Evolutionary conservation across 30 jellyfish, hydroid and myxozoan species (phyloP).

Genomic region (Pelagia noctiluca): DNA sequence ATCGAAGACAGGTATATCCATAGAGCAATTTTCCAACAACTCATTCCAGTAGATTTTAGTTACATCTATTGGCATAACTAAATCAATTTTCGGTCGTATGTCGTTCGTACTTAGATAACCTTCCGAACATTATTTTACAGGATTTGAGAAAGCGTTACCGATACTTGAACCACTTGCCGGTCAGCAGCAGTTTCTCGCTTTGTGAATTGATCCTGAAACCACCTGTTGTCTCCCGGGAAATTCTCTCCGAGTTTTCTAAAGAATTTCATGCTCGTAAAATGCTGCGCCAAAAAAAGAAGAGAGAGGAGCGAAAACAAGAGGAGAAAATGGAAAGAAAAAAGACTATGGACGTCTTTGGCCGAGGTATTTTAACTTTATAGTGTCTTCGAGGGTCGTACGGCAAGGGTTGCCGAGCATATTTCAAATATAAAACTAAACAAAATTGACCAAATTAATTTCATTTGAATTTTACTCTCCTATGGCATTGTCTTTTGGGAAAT

Average conservation of each 20-base stretch:
- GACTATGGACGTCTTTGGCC: constrained; percentile 60
- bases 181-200: constrained; percentile 82
- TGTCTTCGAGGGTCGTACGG: too few species aligned
- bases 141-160: constrained; percentile 93
- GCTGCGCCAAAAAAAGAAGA: constrained; percentile 75
- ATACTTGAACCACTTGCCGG: constrained; percentile 87
- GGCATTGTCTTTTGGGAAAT: too few species aligned
- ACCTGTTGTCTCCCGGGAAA: constrained; percentile 86
- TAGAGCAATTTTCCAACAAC: too few species aligned
- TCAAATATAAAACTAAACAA: too few species aligned
- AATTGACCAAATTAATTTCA: too few species aligned
- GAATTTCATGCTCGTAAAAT: constrained; percentile 80
- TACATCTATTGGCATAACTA: too few species aligned
- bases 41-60: too few species aligned
- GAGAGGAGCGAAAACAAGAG: constrained; percentile 80
- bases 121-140: constrained; percentile 65
- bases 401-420: too few species aligned
- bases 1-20: too few species aligned
- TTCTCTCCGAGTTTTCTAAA: constrained; percentile 70
- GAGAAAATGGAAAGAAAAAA: constrained; percentile 42
- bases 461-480: too few species aligned
- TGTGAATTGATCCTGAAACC: constrained; percentile 88
- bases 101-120: too few species aligned
- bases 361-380: constrained; percentile 58
- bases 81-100: too few species aligned